These are phyloP conservation scores for Athalia rosae DNA, from an alignment of 2,888 invertebrate genomes.

Conservation along the genomic window DNA sequence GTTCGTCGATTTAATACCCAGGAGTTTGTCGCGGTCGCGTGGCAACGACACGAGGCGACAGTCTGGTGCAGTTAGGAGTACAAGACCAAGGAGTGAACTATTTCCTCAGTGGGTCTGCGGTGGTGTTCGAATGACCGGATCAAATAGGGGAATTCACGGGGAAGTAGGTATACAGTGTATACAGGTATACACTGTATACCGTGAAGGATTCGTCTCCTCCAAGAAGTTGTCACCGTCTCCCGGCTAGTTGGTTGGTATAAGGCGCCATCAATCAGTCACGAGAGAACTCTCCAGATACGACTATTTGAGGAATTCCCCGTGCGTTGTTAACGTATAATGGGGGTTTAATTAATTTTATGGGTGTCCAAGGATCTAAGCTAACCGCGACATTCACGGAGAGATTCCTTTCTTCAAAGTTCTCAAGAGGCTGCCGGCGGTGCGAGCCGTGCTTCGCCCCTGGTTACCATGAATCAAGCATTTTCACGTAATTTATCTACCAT, in stretches of 20 bases:
- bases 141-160: conserved; percentile 29
- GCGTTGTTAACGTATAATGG: conserved; percentile 45
- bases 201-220: conserved; percentile 20
- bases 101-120: not conserved
- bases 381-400: conserved; percentile 44
- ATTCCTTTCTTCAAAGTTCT: conserved; percentile 45
- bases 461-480: conserved; percentile 41
- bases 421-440: conserved; percentile 26
- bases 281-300: conserved; percentile 43
- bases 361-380: conserved; percentile 45
- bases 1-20: not conserved
- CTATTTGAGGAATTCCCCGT: conserved; percentile 45
- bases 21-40: not conserved
- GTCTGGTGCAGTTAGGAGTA: not conserved
- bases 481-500: conserved; percentile 44
- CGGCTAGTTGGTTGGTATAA: conserved; percentile 36
- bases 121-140: conserved; percentile 2
- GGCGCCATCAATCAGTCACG: conserved; percentile 43
- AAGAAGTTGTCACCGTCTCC: conserved; percentile 40
- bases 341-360: conserved; percentile 45
- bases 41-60: not conserved
- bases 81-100: conserved; percentile 3
- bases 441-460: conserved; percentile 26
- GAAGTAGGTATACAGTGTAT: not conserved
- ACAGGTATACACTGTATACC: not conserved